A percentile compares a stretch with the other conserved stretches of the same genome.
Evolutionary conservation across 2,113 vertebrate species (phyloP).

Genomic region (Neodon shergylaensis): DNA sequence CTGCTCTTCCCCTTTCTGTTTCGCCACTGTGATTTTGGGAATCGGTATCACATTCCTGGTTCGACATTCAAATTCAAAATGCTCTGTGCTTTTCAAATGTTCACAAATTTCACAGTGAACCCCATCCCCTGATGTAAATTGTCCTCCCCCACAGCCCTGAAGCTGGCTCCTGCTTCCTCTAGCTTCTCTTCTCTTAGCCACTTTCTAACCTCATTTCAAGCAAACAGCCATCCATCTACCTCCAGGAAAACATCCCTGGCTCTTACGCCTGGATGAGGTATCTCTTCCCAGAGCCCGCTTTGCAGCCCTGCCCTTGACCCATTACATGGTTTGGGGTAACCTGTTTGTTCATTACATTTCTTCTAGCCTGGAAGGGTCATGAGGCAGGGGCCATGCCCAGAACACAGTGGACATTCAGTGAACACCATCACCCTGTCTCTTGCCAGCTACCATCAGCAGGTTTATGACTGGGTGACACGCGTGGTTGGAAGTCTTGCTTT

Average conservation of each 20-base stretch:
- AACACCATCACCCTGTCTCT: fast-evolving
- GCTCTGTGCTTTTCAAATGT: fast-evolving
- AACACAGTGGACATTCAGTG: neutral
- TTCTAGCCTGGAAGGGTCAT: neutral
- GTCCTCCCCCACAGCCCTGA: neutral
- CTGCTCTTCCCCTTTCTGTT: neutral
- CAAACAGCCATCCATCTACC: neutral
- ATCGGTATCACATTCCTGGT: no score
- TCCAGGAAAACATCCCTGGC: neutral
- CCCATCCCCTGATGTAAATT: no score
- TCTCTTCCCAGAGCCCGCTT: fast-evolving
- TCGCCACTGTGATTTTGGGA: fast-evolving
- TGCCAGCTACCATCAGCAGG: neutral
- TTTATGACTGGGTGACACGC: neutral
- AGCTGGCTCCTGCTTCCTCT: no score
- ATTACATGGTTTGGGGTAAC: fast-evolving
- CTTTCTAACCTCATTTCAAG: no score
- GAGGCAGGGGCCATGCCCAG: neutral
- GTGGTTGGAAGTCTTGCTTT: neutral
- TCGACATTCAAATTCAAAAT: neutral
- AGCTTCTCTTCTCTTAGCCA: neutral
- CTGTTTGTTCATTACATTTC: neutral
- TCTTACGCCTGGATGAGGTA: no score
- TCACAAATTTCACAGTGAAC: neutral
- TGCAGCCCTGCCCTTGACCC: neutral